A percentile compares a stretch with the other conserved stretches of the same genome.
phyloP scores from a whole-genome alignment of 2,113 vertebrate species.

The Atherinomorus stipes region DNA sequence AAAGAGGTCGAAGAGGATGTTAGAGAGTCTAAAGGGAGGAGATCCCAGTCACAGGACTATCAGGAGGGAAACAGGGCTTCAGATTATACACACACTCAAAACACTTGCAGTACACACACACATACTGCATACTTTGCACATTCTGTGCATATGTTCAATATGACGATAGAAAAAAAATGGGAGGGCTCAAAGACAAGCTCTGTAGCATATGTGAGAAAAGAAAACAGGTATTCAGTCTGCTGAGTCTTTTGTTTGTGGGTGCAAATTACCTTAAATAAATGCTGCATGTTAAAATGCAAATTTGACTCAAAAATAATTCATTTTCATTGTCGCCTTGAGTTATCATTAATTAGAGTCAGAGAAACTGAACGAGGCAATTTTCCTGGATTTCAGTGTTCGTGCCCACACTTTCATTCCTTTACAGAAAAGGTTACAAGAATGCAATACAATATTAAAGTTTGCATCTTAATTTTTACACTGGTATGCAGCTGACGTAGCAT shows the following conservation, averaged over 20 bases:
- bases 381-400: no score
- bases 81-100: constrained; percentile 23
- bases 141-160: neutral
- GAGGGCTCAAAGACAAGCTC: constrained; percentile 11
- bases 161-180: neutral
- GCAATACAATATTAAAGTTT: no score
- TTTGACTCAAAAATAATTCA: no score
- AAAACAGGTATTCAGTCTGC: no score
- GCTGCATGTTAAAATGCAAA: neutral
- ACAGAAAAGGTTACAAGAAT: no score
- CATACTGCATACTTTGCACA: neutral
- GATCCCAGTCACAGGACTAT: constrained; percentile 71
- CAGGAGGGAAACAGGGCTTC: constrained; percentile 61
- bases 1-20: constrained; percentile 50
- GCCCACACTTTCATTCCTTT: no score
- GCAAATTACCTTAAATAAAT: neutral
- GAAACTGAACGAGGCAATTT: no score
- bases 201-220: neutral
- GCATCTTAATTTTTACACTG: no score
- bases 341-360: no score
- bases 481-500: no score
- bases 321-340: no score
- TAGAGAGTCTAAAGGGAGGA: constrained; percentile 50
- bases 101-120: constrained; percentile 7
- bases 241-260: neutral